Percentiles rank a stretch among this genome's conserved stretches.
Conservation (phyloP, 2,888 invertebrate genomes). For the Himalopsyche tibetana region DNA sequence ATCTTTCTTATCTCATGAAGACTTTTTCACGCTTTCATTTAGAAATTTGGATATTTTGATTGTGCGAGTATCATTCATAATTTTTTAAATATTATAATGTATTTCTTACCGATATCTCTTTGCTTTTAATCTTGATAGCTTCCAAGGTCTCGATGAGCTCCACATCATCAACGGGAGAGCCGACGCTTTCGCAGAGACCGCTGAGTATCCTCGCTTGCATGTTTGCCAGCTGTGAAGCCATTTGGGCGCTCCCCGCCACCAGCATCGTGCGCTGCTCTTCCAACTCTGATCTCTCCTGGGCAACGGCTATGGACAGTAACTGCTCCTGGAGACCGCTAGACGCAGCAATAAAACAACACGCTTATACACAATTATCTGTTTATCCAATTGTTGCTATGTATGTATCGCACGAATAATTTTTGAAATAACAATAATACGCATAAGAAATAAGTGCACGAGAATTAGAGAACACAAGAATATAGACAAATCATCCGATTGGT, state of each 20-base stretch:
- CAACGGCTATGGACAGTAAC: conserved; percentile 88
- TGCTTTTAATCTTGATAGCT: conserved; percentile 88
- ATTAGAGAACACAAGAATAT: too few species aligned
- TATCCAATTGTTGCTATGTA: too few species aligned
- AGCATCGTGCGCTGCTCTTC: conserved; percentile 88
- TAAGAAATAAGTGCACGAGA: too few species aligned
- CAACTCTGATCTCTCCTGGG: conserved; percentile 89
- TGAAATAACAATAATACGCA: too few species aligned
- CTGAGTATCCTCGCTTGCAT: conserved; percentile 93
- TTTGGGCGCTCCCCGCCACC: conserved; percentile 87
- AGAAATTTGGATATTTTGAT: too few species aligned
- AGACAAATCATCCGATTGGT: too few species aligned
- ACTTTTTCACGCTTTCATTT: too few species aligned
- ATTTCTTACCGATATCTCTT: conserved; percentile 83
- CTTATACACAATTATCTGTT: too few species aligned
- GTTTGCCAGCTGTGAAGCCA: conserved; percentile 87
- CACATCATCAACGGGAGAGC: conserved; percentile 94
- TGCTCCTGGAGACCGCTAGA: conserved; percentile 90
- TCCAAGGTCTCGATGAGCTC: conserved; percentile 91
- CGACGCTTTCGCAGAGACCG: conserved; percentile 88
- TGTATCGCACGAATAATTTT: too few species aligned
- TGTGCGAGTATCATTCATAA: too few species aligned
- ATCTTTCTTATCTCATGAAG: neutral
- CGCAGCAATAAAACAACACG: conserved; percentile 70
- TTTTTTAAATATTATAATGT: neutral